Evolutionary conservation across 2,888 invertebrate genomes (phyloP).

Genomic region (Drosophila anceps): DNA sequence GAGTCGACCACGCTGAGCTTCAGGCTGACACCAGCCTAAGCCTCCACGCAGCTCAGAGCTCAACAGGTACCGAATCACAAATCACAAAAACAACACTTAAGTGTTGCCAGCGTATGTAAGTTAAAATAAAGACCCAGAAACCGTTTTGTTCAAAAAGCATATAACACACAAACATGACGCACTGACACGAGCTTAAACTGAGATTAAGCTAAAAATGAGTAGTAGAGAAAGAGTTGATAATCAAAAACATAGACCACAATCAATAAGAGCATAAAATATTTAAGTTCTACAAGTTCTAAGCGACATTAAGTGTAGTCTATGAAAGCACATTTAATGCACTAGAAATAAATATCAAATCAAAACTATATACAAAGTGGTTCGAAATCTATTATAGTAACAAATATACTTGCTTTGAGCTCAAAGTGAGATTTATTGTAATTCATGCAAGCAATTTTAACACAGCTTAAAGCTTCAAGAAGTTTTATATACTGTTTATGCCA

Average conservation of each 20-base stretch:
- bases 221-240: not conserved
- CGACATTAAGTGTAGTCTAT: not conserved
- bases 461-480: not conserved
- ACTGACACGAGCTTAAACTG: slow-evolving; percentile 27
- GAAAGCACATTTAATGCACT: not conserved
- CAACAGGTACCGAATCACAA: slow-evolving; percentile 5
- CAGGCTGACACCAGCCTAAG: slow-evolving; percentile 95
- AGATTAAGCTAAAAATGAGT: not conserved
- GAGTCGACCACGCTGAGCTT: slow-evolving; percentile 96
- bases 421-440: not conserved
- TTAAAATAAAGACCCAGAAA: slow-evolving; percentile 44
- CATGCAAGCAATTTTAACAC: not conserved
- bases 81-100: slow-evolving; percentile 31
- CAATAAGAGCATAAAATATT: not conserved
- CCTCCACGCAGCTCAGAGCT: not conserved
- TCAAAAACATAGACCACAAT: not conserved
- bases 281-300: not conserved
- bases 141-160: slow-evolving; percentile 50
- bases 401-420: not conserved
- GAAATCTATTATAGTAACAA: not conserved
- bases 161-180: slow-evolving; percentile 28
- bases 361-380: not conserved
- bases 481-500: not conserved
- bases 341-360: not conserved
- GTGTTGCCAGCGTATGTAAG: slow-evolving; percentile 76